Percentiles rank a stretch among this genome's conserved stretches.
Evolutionary conservation across 2,797 vertebrate genomes (phyloP).

Genomic region (Acanthis flammea): DNA sequence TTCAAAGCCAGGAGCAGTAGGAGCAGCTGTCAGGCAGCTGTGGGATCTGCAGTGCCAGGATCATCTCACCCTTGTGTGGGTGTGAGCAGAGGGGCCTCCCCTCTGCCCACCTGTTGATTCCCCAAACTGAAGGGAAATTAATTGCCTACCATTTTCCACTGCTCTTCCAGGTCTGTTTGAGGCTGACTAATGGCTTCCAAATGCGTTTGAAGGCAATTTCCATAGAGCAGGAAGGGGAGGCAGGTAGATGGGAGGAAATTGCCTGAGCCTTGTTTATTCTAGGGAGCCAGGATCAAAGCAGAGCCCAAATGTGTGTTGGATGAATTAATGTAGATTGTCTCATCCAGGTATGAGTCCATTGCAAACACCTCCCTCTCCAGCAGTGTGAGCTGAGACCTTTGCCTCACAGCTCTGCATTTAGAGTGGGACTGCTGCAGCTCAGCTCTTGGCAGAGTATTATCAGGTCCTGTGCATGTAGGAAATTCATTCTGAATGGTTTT

Average conservation of each 20-base stretch:
- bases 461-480: rapidly evolving
- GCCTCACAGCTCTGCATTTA: background rate
- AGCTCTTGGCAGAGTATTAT: background rate
- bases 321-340: background rate
- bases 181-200: background rate
- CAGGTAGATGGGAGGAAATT: background rate
- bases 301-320: background rate
- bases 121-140: background rate
- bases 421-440: rapidly evolving
- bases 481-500: background rate
- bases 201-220: background rate
- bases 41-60: background rate
- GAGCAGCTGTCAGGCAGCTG: background rate
- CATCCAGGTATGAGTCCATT: background rate
- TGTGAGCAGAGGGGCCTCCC: background rate
- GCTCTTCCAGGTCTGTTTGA: background rate
- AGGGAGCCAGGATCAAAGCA: background rate
- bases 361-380: background rate
- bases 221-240: background rate
- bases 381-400: background rate
- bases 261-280: background rate
- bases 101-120: background rate
- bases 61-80: rapidly evolving
- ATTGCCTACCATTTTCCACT: background rate
- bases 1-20: background rate